These are phyloP conservation scores for Scaptodrosophila latifasciaeformis DNA, from an alignment of 2,888 invertebrate species.

Conservation along the genomic window DNA sequence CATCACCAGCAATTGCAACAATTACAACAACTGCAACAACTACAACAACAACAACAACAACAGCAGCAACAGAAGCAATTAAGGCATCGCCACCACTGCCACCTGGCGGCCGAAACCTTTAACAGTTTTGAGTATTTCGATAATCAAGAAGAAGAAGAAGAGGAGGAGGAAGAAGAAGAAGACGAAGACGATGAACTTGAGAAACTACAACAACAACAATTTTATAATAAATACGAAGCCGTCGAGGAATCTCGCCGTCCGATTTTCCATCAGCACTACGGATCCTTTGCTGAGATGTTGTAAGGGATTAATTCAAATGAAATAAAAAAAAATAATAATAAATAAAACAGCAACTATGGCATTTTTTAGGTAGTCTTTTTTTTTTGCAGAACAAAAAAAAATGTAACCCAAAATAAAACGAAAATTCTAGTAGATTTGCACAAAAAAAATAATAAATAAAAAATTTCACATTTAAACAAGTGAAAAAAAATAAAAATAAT, in stretches of 20 bases:
- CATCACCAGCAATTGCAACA: slow-evolving; percentile 39
- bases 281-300: slow-evolving; percentile 62
- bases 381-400: slow-evolving; percentile 2
- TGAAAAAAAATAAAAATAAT: not conserved
- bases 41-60: slow-evolving; percentile 17
- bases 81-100: slow-evolving; percentile 16
- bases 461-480: too few species aligned
- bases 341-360: too few species aligned
- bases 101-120: too few species aligned
- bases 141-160: not conserved
- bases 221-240: slow-evolving; percentile 59
- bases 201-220: slow-evolving; percentile 9
- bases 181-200: slow-evolving; percentile 2
- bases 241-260: slow-evolving; percentile 72
- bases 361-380: slow-evolving; percentile 31
- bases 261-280: slow-evolving; percentile 69
- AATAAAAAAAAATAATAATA: too few species aligned
- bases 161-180: not conserved
- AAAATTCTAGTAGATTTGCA: slow-evolving; percentile 26
- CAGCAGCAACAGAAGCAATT: slow-evolving; percentile 24
- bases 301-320: too few species aligned
- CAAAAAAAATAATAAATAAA: too few species aligned
- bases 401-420: not conserved
- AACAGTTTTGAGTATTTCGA: too few species aligned
- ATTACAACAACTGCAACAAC: slow-evolving; percentile 23